phyloP scores from a whole-genome alignment of 2,797 vertebrate genomes.

The Loris lydekkerianus region DNA sequence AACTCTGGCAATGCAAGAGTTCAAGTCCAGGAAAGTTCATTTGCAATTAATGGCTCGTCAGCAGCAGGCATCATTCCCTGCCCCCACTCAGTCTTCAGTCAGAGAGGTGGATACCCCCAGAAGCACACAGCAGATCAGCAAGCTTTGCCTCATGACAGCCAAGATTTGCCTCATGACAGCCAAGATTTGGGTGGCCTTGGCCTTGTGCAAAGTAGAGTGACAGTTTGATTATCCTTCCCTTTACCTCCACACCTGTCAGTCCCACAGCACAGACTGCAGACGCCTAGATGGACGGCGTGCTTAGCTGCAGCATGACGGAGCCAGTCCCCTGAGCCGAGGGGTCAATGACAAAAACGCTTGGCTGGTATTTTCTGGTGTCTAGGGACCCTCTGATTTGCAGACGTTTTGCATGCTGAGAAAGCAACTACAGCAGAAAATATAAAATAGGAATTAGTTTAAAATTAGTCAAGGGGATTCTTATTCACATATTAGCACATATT shows the following conservation, averaged over 20 bases:
- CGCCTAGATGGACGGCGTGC: not conserved
- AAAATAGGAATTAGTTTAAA: rapidly evolving
- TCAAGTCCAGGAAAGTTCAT: not conserved
- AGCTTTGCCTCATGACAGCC: not conserved
- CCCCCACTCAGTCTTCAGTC: not conserved
- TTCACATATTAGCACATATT: not conserved
- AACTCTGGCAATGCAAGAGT: conserved; percentile 67
- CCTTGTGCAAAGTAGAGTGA: not conserved
- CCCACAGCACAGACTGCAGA: not conserved
- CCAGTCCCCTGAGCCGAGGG: conserved; percentile 55
- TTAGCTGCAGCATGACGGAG: conserved; percentile 25
- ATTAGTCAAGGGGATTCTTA: conserved; percentile 35
- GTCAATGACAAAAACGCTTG: not conserved
- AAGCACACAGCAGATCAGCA: not conserved
- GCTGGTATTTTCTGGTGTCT: conserved; percentile 56
- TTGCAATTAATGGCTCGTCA: not conserved
- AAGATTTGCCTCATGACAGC: not conserved
- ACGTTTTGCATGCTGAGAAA: conserved; percentile 52
- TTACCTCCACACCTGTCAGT: not conserved
- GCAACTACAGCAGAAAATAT: not conserved
- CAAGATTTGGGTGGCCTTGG: not conserved
- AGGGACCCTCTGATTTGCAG: conserved; percentile 24
- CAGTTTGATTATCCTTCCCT: not conserved
- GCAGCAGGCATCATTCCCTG: not conserved
- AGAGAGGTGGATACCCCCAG: conserved; percentile 8